phyloP scores from a whole-genome alignment of 2,888 invertebrate genomes.

The Dicranocentrus wangi region DNA sequence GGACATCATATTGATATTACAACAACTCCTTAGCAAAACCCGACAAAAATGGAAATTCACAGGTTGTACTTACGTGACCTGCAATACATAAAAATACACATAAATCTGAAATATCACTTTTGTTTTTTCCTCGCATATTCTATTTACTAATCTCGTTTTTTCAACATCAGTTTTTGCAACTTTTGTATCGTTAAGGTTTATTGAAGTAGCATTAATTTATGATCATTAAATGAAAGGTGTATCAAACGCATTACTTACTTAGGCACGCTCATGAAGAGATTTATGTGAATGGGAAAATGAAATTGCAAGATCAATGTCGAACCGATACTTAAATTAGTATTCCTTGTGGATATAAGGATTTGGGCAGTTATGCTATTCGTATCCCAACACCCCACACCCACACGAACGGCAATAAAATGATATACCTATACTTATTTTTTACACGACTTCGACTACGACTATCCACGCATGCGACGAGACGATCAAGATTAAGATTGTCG shows the following conservation, averaged over 20 bases:
- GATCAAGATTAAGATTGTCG: too few species aligned
- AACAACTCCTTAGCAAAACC: neutral
- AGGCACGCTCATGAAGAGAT: conserved; percentile 32
- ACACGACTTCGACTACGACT: too few species aligned
- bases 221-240: conserved; percentile 31
- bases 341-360: neutral
- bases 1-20: conserved; percentile 25
- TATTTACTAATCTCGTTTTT: neutral
- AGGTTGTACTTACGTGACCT: conserved; percentile 19
- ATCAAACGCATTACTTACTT: neutral
- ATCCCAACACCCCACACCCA: too few species aligned
- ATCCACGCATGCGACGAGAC: too few species aligned
- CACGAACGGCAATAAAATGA: too few species aligned
- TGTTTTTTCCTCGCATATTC: neutral
- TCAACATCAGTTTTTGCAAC: too few species aligned
- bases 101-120: neutral
- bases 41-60: conserved; percentile 20
- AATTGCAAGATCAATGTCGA: conserved; percentile 48
- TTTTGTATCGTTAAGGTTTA: neutral
- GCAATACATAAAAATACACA: conserved; percentile 7
- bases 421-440: too few species aligned
- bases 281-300: conserved; percentile 41
- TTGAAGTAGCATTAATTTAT: conserved; percentile 25
- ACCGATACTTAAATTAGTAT: conserved; percentile 40
- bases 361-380: too few species aligned